Conservation (phyloP, 1,140 invertebrate species). For the Sycobia sp. region DNA sequence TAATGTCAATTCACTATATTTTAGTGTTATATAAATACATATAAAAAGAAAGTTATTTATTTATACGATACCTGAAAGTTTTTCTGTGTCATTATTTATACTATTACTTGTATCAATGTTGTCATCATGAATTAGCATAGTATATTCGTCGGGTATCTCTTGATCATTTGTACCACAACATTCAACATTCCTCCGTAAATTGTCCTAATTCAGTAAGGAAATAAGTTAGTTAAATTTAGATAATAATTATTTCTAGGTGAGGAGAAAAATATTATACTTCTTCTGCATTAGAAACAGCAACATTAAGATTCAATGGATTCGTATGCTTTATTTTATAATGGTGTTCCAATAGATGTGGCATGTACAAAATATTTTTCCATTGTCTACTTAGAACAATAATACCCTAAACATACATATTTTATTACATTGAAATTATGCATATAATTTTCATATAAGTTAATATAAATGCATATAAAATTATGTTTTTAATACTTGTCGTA, state of each 20-base stretch:
- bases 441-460: not conserved
- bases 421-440: not conserved
- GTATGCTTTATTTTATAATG: constrained; percentile 83
- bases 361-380: constrained; percentile 96
- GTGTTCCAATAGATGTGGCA: constrained; percentile 87
- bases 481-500: constrained; percentile 71
- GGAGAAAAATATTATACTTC: constrained; percentile 62
- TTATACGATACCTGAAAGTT: constrained; percentile 46
- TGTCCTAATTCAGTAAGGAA: too few species aligned
- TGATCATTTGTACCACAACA: constrained; percentile 66
- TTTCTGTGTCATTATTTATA: constrained; percentile 53
- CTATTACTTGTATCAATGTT: constrained; percentile 58
- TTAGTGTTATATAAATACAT: too few species aligned
- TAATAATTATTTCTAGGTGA: not conserved
- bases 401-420: constrained; percentile 64
- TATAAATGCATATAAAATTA: constrained; percentile 4
- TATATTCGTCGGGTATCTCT: constrained; percentile 84
- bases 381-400: constrained; percentile 90
- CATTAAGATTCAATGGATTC: constrained; percentile 86
- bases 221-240: constrained; percentile 2
- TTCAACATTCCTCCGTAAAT: too few species aligned
- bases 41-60: too few species aligned
- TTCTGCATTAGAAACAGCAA: constrained; percentile 81
- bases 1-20: too few species aligned
- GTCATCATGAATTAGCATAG: constrained; percentile 76